Base-by-base conservation (phyloP, 2,797 vertebrate genomes). In the Cirrhinus molitorella region DNA sequence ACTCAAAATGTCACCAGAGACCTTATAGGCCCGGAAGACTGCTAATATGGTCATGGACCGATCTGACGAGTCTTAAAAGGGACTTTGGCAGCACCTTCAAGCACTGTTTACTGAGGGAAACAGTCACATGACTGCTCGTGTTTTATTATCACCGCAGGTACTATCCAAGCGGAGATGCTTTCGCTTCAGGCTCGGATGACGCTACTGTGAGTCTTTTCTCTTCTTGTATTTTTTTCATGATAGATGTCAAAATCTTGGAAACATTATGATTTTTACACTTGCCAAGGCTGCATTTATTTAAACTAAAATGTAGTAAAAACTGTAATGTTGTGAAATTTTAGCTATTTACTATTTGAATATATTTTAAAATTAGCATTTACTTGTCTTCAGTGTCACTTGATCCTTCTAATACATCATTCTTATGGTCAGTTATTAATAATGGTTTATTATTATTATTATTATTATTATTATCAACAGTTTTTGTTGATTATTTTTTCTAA, bases 121-220 rank as follows among this genome's bases (percentile, higher is more conserved):
- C 3, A 37, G 28, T 59, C 31, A 57, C 73, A 37, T 53, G 76
- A 47, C 76, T 0, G 43, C 6, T 65, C 89, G 13, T 83, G 3
- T 59, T 81, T 70, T 82, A 31, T 77, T 67, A 61, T 74, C 34
- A 1, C 88, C 45, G 74, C 68, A 99, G 98, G 89, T 99, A 99
- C 88, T 99, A 99, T 88, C 98, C 98, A 65, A 99, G 98, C 76
- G 98, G 98, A 92, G 98, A 99, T 84, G 98, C 98, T 55, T 99
- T 99, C 93, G 98, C 98, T n/a, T 99, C 98, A 14, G 98, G 98
- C 61, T 99, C 98, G 37, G 98, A 99, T 80, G 98, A 99, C 85
- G 97, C 98, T 74, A 99, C 98, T 87, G 98, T 99, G 95, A 85
- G 97, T 96, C 68, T 77, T 63, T 61, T 47, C 21, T 47, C 13